A percentile compares a stretch with the other conserved stretches of the same genome.
Evolutionary conservation across 2,888 invertebrate species (phyloP).

Genomic region (Ferrisia virgata): DNA sequence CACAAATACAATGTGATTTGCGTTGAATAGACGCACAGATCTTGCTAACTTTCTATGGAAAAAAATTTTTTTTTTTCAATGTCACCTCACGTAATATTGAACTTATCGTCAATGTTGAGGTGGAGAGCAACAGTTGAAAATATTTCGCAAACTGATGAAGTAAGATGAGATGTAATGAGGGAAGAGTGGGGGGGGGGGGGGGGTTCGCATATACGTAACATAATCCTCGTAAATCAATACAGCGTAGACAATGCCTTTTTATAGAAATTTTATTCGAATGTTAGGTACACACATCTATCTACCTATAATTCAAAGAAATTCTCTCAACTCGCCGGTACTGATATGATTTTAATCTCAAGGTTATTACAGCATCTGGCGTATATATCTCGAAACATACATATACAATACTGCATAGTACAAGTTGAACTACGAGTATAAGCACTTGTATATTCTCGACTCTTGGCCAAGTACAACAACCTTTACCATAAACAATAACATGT

Average conservation of each 20-base stretch:
- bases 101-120: not conserved
- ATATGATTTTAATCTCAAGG: slow-evolving; percentile 13
- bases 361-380: too few relatives aligned
- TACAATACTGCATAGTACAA: too few relatives aligned
- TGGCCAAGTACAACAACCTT: slow-evolving; percentile 10
- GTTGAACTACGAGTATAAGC: too few relatives aligned
- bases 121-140: not conserved
- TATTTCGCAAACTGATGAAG: not conserved
- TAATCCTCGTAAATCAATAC: not conserved
- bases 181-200: too few relatives aligned
- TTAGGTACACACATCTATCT: not conserved
- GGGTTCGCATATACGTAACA: not conserved
- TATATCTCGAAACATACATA: too few relatives aligned
- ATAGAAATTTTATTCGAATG: not conserved
- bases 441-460: not conserved
- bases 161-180: too few relatives aligned
- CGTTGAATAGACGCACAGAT: too few relatives aligned
- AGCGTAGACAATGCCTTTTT: not conserved
- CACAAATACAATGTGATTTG: too few relatives aligned
- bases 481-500: not conserved
- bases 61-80: slow-evolving; percentile 2
- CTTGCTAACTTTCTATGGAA: too few relatives aligned
- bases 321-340: not conserved
- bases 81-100: not conserved
- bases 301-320: slow-evolving; percentile 10